Evolutionary conservation across 2,797 vertebrate species (phyloP).

Genomic region (Caiman crocodilus): DNA sequence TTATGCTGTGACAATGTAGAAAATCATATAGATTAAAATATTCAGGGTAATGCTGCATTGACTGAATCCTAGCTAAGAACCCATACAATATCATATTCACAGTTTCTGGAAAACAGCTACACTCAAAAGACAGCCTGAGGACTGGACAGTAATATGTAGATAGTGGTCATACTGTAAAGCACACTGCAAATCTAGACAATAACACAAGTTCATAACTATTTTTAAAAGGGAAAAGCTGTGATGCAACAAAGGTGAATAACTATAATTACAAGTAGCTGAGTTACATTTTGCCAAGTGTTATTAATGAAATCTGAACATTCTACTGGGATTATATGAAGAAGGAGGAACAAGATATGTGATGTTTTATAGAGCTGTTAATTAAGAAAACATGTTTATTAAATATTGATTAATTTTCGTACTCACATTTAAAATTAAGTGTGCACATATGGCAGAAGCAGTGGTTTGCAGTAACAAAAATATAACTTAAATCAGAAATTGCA

Average conservation of each 20-base stretch:
- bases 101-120: constrained; percentile 41
- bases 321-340: constrained; percentile 61
- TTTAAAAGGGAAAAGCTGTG: constrained; percentile 65
- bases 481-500: constrained; percentile 6
- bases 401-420: constrained; percentile 64
- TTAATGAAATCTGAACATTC: constrained; percentile 68
- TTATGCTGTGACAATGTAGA: constrained; percentile 20
- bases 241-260: constrained; percentile 52
- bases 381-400: constrained; percentile 73
- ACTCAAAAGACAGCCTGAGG: constrained; percentile 35
- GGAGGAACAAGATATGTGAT: constrained; percentile 43
- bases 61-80: constrained; percentile 12
- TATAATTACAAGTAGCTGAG: constrained; percentile 60
- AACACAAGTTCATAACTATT: constrained; percentile 57
- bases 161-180: constrained; percentile 42
- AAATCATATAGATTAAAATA: constrained; percentile 32
- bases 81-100: neutral
- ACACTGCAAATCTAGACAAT: constrained; percentile 63
- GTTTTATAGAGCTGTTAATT: constrained; percentile 71
- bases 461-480: constrained; percentile 6
- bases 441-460: neutral
- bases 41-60: constrained; percentile 19
- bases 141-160: constrained; percentile 57
- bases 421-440: constrained; percentile 41
- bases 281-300: constrained; percentile 61